Conservation (phyloP, 2,888 invertebrate species). For the Plebejus anna region DNA sequence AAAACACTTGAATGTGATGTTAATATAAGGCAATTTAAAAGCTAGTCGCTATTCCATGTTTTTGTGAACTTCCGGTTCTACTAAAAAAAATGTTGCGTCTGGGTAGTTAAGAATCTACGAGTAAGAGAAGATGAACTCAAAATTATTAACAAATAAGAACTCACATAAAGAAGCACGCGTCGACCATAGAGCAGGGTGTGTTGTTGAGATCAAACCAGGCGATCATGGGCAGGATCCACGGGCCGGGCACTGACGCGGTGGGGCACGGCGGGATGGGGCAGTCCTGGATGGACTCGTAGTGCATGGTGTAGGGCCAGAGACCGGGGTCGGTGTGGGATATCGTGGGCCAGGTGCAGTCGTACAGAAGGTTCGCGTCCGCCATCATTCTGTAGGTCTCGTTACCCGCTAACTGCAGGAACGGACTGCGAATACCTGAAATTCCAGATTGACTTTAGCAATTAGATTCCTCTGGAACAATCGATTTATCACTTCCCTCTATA, state of each 20-base stretch:
- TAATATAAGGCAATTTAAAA: too few species aligned
- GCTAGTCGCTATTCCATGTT: too few species aligned
- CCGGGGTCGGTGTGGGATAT: constrained; percentile 57
- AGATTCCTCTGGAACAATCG: constrained; percentile 10
- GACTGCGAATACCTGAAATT: constrained; percentile 69
- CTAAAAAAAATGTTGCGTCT: too few species aligned
- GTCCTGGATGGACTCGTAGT: constrained; percentile 78
- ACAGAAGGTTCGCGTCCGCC: constrained; percentile 66
- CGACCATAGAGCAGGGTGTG: constrained; percentile 78
- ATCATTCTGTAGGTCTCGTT: constrained; percentile 80
- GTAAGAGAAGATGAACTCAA: too few species aligned
- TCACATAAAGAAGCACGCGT: constrained; percentile 73
- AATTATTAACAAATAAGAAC: constrained; percentile 39
- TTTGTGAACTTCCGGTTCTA: too few species aligned
- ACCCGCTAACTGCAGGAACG: constrained; percentile 79
- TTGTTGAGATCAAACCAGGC: constrained; percentile 70
- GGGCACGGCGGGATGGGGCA: constrained; percentile 81
- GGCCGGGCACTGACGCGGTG: constrained; percentile 74
- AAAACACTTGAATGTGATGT: too few species aligned
- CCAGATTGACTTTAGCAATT: constrained; percentile 16
- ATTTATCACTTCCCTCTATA: neutral
- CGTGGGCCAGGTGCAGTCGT: constrained; percentile 83
- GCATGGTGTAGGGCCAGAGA: constrained; percentile 85
- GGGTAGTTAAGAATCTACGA: too few species aligned
- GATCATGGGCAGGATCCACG: constrained; percentile 84